Evolutionary conservation across 2,113 vertebrate genomes (phyloP).

Genomic region (Poeciliopsis occidentalis): DNA sequence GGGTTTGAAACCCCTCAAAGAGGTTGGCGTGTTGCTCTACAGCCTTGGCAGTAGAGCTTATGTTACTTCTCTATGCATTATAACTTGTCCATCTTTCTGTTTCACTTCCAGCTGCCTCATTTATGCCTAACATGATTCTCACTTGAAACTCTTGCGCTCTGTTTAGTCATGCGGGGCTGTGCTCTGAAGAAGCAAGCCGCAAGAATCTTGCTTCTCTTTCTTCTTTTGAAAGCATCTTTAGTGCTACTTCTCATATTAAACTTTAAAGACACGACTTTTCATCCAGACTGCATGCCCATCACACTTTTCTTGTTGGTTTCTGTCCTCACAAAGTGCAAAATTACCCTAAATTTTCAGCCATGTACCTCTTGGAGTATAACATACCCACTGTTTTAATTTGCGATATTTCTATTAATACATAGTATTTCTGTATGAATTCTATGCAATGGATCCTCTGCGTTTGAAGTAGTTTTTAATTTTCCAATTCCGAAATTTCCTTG

Average conservation of each 20-base stretch:
- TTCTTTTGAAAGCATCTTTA: slow-evolving; percentile 29
- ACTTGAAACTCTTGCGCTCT: slow-evolving; percentile 28
- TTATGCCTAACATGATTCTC: slow-evolving; percentile 27
- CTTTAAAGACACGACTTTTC: slow-evolving; percentile 21
- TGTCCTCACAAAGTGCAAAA: neutral
- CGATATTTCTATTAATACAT: neutral
- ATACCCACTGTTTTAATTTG: too few species aligned
- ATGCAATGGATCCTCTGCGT: neutral
- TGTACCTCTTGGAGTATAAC: neutral
- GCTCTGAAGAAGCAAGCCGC: slow-evolving; percentile 36
- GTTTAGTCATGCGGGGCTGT: slow-evolving; percentile 19
- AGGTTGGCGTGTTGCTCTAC: slow-evolving; percentile 19
- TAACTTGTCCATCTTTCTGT: slow-evolving; percentile 15
- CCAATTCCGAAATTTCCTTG: slow-evolving; percentile 4
- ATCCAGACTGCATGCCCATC: slow-evolving; percentile 14
- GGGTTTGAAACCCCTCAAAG: slow-evolving; percentile 32
- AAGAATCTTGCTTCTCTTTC: slow-evolving; percentile 46
- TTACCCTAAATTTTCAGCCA: neutral
- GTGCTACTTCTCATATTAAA: slow-evolving; percentile 2
- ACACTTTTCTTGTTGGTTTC: neutral
- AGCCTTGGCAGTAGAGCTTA: slow-evolving; percentile 36
- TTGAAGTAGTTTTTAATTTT: neutral
- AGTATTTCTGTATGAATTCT: neutral
- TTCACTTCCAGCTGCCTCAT: slow-evolving; percentile 9
- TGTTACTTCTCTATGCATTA: slow-evolving; percentile 14